Evolutionary conservation across 2,113 vertebrate genomes (phyloP).

Genomic region (Hypocryptadius cinnamomeus): DNA sequence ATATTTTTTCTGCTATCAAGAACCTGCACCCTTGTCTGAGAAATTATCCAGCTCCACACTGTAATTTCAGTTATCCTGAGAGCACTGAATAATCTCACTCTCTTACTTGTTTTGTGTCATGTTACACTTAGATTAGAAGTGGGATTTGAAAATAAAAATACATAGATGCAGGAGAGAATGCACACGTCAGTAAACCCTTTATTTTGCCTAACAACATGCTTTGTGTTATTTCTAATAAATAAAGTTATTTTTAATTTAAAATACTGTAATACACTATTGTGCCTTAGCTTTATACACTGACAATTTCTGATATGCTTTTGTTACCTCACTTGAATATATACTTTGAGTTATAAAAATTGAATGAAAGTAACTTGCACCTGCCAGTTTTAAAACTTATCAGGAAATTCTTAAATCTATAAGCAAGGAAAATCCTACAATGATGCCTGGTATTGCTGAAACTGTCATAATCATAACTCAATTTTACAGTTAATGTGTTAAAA

Average conservation of each 20-base stretch:
- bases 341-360: not conserved
- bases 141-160: not conserved
- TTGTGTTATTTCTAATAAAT: not conserved
- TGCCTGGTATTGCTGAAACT: not conserved
- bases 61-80: not conserved
- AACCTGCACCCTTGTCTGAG: not conserved
- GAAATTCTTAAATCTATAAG: not conserved
- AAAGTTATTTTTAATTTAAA: not conserved
- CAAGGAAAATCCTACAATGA: not conserved
- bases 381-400: not conserved
- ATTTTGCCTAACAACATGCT: not conserved
- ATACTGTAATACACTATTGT: not conserved
- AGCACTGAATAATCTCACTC: not conserved
- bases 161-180: not conserved
- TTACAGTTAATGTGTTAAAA: not conserved
- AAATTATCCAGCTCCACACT: not conserved
- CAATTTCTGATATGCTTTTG: not conserved
- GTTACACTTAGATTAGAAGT: not conserved
- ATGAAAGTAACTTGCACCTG: not conserved
- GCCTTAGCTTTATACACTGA: not conserved
- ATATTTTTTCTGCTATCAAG: not conserved
- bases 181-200: not conserved
- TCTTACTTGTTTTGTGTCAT: not conserved
- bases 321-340: not conserved
- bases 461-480: not conserved